Percentiles rank a stretch among this genome's conserved stretches.
phyloP scores from a whole-genome alignment of 1,140 invertebrate species.

The Hypothenemus hampei region DNA sequence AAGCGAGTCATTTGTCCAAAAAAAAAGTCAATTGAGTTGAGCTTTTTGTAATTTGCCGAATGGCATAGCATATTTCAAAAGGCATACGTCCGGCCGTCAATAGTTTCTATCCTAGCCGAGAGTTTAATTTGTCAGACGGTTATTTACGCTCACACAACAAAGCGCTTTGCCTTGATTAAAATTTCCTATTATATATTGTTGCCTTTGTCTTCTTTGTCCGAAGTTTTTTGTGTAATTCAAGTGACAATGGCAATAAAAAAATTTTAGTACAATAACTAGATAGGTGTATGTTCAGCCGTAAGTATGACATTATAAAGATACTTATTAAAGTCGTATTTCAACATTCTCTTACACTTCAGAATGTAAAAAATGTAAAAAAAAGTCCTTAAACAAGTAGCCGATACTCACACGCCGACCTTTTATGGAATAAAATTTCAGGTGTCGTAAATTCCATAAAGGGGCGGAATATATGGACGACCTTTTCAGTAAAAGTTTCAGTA shows the following conservation, averaged over 20 bases:
- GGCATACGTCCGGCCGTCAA: not conserved
- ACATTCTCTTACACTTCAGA: no score
- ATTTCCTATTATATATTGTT: not conserved
- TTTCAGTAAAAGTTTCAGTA: constrained; percentile 18
- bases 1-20: no score
- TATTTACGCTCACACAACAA: not conserved
- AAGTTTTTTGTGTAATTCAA: not conserved
- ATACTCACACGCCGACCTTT: constrained; percentile 15
- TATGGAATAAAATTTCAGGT: constrained; percentile 21
- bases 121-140: not conserved
- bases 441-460: constrained; percentile 15
- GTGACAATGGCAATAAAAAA: no score
- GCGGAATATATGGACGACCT: constrained; percentile 18
- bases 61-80: not conserved
- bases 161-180: not conserved
- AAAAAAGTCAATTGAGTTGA: no score
- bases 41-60: not conserved
- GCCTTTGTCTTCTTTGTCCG: not conserved
- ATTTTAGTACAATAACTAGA: no score
- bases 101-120: not conserved
- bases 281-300: no score
- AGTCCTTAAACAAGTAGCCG: not conserved
- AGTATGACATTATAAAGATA: no score
- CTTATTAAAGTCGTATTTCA: no score
- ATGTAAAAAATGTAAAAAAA: no score